Evolutionary conservation across 2,888 invertebrate species (phyloP), one percentile per base, ranked within the genome.

Genomic region (Hedychridium roseum): DNA sequence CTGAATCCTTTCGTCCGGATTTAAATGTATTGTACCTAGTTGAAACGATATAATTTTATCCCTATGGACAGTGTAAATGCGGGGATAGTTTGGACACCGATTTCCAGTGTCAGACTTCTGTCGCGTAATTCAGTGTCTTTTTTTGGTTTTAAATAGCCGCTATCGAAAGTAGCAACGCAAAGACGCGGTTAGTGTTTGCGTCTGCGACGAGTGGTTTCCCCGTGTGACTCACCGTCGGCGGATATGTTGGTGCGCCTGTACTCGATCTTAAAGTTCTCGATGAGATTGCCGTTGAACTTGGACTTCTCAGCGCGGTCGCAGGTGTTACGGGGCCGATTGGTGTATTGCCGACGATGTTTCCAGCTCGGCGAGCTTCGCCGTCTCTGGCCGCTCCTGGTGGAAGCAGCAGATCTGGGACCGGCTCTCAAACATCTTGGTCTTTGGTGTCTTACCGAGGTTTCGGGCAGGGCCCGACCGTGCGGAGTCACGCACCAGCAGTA

Each of bases 401-500:
- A 63, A 28, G 50, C 48, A 46, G 53, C 50, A 48, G 60, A 57
- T 61, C 56, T 63, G 52, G 52, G 45, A 45, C 52, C 63, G 35
- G 54, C 45, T 60, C 79, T 81, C 34, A 81, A 83, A 74, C 92
- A 92, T 63, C 86, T 86, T 31, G 92, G 89, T 66, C 86, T 83
- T 42, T 85, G 84, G 64, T 86, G 86, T 55, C 86, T 85, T 7
- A 89, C 87, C 3, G 91, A 87, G 2, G 92, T 92, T 66, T 91
- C 90, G 6, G 89, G 87, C 41, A 95, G 83, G 0, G 92, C 93
- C 61, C 86, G 86, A 28, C 96, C 96, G 60, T 88, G 86, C 9
- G 88, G 86, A 1, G 91, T 91, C 50, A 94, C 94, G 77, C 96
- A 97, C 94, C 94, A 95, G 81, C 95, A 96, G 72, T 85, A 86